phyloP scores from a whole-genome alignment of 2,797 vertebrate genomes.

The Pantherophis vulpinus region DNA sequence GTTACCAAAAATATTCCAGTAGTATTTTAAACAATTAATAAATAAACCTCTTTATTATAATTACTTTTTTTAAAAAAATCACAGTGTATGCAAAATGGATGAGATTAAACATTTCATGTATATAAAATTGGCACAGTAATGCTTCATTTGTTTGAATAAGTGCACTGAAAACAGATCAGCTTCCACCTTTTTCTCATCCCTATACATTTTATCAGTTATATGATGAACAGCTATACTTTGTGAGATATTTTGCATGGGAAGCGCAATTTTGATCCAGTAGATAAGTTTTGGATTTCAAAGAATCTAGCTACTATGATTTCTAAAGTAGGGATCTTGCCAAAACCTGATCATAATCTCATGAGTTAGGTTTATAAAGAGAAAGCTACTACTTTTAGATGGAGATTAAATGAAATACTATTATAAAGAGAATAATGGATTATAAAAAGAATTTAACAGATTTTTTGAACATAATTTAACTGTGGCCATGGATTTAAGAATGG shows the following conservation, averaged over 20 bases:
- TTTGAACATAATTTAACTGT: neutral
- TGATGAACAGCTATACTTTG: constrained; percentile 55
- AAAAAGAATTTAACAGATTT: neutral
- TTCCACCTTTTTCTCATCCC: constrained; percentile 55
- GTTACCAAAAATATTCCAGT: constrained; percentile 56
- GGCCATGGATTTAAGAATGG: neutral
- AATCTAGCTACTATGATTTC: neutral
- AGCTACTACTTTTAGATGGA: neutral
- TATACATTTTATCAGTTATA: constrained; percentile 12
- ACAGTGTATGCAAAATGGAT: constrained; percentile 55
- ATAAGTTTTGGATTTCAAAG: neutral
- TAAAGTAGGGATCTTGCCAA: neutral
- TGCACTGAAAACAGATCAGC: constrained; percentile 76
- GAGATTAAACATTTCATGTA: constrained; percentile 63
- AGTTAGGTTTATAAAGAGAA: neutral
- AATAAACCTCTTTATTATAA: constrained; percentile 51
- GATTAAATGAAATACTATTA: neutral
- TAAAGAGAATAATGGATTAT: neutral
- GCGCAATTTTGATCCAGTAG: constrained; percentile 2
- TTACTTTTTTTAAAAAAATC: constrained; percentile 44
- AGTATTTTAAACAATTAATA: constrained; percentile 56
- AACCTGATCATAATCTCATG: neutral
- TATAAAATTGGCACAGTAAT: constrained; percentile 54
- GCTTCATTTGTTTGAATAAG: constrained; percentile 47
- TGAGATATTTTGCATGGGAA: constrained; percentile 45